Percentiles rank a stretch among this genome's conserved stretches.
Evolutionary conservation across 2,797 vertebrate species (phyloP).

Genomic region (Ataeniobius toweri): DNA sequence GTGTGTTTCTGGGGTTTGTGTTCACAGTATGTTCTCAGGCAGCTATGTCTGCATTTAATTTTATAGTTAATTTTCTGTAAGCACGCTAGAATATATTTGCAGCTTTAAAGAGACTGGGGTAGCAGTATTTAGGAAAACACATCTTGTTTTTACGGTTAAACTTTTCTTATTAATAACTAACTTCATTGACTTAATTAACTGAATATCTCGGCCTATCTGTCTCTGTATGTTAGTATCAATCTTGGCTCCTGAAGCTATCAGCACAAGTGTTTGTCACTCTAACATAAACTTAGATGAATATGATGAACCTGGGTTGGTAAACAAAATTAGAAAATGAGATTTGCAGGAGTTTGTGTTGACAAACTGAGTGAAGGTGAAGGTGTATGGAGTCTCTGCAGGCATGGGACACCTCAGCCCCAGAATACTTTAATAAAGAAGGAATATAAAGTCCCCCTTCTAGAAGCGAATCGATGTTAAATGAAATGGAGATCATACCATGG

Average conservation of each 20-base stretch:
- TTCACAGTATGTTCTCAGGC: slow-evolving; percentile 7
- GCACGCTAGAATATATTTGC: not conserved
- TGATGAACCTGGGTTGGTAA: not conserved
- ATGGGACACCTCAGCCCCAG: not conserved
- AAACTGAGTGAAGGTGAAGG: not conserved
- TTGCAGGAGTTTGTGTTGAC: not conserved
- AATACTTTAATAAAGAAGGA: not conserved
- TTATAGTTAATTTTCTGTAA: not conserved
- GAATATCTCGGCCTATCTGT: slow-evolving; percentile 6
- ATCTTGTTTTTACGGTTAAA: not conserved
- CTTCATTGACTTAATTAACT: not conserved
- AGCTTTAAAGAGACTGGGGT: not conserved
- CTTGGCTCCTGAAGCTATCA: not conserved
- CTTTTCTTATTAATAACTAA: not conserved
- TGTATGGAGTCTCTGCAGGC: not conserved
- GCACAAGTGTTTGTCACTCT: not conserved
- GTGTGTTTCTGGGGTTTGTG: slow-evolving; percentile 36
- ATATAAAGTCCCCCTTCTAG: not conserved
- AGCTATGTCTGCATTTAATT: not conserved
- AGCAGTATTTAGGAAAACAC: not conserved
- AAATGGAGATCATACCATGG: no score
- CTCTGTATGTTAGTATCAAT: slow-evolving; percentile 11
- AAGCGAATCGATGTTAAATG: not conserved
- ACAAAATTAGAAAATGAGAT: not conserved
- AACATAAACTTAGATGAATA: not conserved